Evolutionary conservation across 2,797 vertebrate genomes (phyloP).

Genomic region (Rhabdophis nuchalis): DNA sequence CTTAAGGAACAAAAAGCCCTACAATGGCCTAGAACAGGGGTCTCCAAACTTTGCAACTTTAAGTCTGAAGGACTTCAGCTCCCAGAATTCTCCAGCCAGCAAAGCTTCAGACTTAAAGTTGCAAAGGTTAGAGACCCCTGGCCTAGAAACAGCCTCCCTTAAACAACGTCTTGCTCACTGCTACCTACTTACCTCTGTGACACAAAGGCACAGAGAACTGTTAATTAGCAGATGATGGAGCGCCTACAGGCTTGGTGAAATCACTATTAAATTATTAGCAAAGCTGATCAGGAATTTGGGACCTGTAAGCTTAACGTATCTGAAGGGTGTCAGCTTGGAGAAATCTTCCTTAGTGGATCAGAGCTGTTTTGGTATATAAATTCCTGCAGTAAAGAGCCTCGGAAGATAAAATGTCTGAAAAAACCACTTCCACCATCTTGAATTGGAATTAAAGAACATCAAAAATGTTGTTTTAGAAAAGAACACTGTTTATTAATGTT

Average conservation of each 20-base stretch:
- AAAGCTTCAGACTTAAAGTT: too few relatives aligned
- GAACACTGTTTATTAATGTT: background rate
- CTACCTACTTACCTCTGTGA: background rate
- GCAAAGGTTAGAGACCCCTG: too few relatives aligned
- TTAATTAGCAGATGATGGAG: background rate
- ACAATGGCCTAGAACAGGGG: too few relatives aligned
- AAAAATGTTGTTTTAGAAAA: background rate
- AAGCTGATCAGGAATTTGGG: background rate
- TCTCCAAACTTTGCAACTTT: too few relatives aligned
- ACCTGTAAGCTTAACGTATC: background rate
- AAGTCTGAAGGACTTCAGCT: too few relatives aligned
- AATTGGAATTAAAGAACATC: background rate
- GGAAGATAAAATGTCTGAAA: background rate
- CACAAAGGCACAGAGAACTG: background rate
- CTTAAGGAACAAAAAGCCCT: background rate
- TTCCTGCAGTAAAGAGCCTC: background rate
- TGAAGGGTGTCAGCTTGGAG: background rate
- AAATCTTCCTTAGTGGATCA: background rate
- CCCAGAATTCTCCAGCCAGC: too few relatives aligned
- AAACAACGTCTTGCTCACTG: background rate
- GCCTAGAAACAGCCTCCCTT: background rate
- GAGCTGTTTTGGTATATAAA: background rate
- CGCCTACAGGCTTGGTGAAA: background rate
- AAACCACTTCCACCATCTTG: background rate
- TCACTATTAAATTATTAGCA: background rate